A percentile compares a stretch with the other conserved stretches of the same genome.
These are phyloP conservation scores for Pachyseris speciosa DNA, from an alignment of 64 coral and sea anemone genomes.

Conservation along the genomic window DNA sequence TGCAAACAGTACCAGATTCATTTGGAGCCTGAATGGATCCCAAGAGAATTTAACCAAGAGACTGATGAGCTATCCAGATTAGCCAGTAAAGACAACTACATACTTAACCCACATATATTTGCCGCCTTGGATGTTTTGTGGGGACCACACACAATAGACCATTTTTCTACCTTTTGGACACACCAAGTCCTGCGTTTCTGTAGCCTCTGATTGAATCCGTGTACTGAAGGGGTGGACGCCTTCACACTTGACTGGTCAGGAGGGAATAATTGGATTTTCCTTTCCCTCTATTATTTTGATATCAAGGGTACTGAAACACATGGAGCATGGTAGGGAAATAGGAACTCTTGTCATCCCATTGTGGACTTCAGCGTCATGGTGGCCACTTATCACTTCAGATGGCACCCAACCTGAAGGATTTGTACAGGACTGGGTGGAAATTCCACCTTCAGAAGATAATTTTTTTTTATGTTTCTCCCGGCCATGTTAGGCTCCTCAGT, in stretches of 20 bases:
- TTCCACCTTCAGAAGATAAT: neutral
- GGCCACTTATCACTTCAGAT: neutral
- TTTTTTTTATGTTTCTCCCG: too few species aligned
- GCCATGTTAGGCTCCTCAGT: too few species aligned
- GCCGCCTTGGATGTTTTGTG: neutral
- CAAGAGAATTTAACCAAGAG: neutral
- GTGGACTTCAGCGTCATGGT: conserved; percentile 31
- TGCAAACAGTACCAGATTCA: conserved; percentile 1
- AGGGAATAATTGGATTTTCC: conserved; percentile 51
- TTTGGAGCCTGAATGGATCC: neutral
- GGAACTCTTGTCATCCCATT: conserved; percentile 39
- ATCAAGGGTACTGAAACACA: conserved; percentile 14
- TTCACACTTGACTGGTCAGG: conserved; percentile 26
- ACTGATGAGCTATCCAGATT: neutral
- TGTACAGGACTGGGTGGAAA: too few species aligned
- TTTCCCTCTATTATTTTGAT: conserved; percentile 31
- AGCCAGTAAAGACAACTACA: neutral
- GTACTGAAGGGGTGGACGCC: neutral
- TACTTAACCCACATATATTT: conserved; percentile 7
- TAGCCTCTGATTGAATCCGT: conserved; percentile 13
- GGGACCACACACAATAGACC: conserved; percentile 17
- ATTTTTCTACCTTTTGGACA: conserved; percentile 2
- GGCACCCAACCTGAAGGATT: too few species aligned
- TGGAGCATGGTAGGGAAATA: neutral
- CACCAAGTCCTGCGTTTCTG: neutral